Evolutionary conservation across 2,113 vertebrate genomes (phyloP).

Genomic region (Dolichallabes microphthalmus): DNA sequence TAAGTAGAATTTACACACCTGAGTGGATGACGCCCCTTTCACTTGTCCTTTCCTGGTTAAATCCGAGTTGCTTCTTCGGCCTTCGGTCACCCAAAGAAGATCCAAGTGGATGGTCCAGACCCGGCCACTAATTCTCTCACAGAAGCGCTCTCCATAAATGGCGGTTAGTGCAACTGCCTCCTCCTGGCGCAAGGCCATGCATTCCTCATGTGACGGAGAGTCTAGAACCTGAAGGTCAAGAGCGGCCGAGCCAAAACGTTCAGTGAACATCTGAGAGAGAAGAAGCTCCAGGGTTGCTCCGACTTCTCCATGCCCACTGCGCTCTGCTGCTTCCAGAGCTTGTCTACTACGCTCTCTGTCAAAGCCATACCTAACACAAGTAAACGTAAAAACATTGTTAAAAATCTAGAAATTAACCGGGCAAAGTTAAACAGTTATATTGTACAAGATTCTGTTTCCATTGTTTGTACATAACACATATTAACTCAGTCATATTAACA

Average conservation of each 20-base stretch:
- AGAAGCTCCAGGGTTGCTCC: conserved; percentile 86
- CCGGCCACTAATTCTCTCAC: conserved; percentile 83
- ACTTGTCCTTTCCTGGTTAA: conserved; percentile 11
- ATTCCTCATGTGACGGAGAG: conserved; percentile 74
- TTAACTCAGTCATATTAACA: background rate
- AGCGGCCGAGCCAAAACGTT: conserved; percentile 77
- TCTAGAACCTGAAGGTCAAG: conserved; percentile 62
- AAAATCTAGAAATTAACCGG: background rate
- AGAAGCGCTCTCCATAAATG: conserved; percentile 92
- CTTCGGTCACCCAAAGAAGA: conserved; percentile 68
- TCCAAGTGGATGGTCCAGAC: conserved; percentile 90
- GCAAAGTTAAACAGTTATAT: background rate
- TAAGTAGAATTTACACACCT: conserved; percentile 84
- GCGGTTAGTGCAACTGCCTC: conserved; percentile 86
- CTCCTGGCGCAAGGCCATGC: conserved; percentile 83
- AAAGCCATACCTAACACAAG: conserved; percentile 85
- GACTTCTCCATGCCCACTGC: conserved; percentile 77
- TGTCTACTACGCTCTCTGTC: conserved; percentile 77
- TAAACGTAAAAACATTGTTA: background rate
- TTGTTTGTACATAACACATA: background rate
- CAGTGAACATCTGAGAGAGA: conserved; percentile 81
- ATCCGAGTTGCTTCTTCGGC: conserved; percentile 51
- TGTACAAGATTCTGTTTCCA: background rate
- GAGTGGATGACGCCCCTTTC: conserved; percentile 47
- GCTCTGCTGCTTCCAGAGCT: conserved; percentile 67